Conservation (phyloP, 2,113 vertebrate genomes). For the Formicarius rufipectus region DNA sequence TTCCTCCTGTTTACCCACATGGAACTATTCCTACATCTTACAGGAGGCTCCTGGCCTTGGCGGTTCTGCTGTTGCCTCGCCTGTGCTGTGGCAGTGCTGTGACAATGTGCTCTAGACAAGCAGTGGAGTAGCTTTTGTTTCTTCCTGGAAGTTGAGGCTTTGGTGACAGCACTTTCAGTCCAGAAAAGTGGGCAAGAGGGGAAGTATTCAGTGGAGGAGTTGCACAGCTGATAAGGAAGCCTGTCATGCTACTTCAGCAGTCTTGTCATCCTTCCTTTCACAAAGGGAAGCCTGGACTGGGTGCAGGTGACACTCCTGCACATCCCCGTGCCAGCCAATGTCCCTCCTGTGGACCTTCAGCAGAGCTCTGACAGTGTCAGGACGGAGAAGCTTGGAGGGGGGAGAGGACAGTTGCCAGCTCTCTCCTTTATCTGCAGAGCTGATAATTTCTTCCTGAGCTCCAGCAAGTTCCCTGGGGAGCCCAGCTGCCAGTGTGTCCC, state of each 20-base stretch:
- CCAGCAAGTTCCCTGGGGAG: neutral
- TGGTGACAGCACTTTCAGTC: neutral
- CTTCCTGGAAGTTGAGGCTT: neutral
- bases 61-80: neutral
- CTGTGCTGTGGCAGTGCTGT: neutral
- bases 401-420: neutral
- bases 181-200: neutral
- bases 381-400: rapidly evolving
- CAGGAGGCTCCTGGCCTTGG: neutral
- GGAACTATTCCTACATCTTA: neutral
- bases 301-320: rapidly evolving
- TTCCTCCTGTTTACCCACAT: neutral
- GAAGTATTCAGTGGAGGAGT: neutral
- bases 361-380: neutral
- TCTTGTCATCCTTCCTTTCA: rapidly evolving
- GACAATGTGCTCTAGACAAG: neutral
- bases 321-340: neutral
- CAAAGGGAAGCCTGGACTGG: neutral
- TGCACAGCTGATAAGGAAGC: neutral
- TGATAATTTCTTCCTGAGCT: neutral
- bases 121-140: neutral
- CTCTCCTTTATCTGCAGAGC: neutral
- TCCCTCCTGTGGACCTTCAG: neutral
- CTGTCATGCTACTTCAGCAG: rapidly evolving
- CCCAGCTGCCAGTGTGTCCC: neutral